Evolutionary conservation across 2,888 invertebrate genomes (phyloP).

Genomic region (Orthosia gothica): DNA sequence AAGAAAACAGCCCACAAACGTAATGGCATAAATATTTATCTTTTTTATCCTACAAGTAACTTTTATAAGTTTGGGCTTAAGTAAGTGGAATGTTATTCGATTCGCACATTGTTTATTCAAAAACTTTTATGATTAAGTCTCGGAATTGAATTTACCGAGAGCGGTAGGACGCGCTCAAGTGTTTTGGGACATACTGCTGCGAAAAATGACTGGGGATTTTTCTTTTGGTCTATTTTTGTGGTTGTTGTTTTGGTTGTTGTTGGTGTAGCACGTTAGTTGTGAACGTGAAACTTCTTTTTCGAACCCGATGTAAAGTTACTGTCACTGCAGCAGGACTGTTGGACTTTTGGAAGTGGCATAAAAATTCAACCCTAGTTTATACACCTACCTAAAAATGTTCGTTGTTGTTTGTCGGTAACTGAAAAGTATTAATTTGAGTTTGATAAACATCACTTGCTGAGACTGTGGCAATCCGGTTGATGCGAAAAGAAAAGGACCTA

Average conservation of each 20-base stretch:
- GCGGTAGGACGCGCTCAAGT: conserved; percentile 58
- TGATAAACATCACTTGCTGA: no score
- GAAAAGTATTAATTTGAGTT: no score
- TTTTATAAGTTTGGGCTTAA: conserved; percentile 53
- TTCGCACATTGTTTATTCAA: conserved; percentile 78
- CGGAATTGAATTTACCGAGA: conserved; percentile 75
- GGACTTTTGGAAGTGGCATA: no score
- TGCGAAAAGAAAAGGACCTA: no score
- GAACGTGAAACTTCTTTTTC: background rate
- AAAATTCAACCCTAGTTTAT: no score
- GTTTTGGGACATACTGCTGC: conserved; percentile 49
- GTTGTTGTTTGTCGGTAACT: no score
- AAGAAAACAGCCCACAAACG: conserved; percentile 6
- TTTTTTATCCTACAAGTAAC: conserved; percentile 29
- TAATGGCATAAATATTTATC: conserved; percentile 50
- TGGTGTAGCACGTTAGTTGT: no score
- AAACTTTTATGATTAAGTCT: conserved; percentile 82
- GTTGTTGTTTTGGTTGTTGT: no score
- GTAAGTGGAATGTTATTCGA: conserved; percentile 66
- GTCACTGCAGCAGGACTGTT: background rate
- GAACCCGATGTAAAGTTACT: background rate
- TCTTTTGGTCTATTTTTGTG: background rate
- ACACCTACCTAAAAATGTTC: no score
- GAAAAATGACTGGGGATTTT: background rate
- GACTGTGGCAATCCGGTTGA: no score